These are phyloP conservation scores for Paraescarpia echinospica DNA, from an alignment of 1,140 invertebrate genomes.

Conservation along the genomic window DNA sequence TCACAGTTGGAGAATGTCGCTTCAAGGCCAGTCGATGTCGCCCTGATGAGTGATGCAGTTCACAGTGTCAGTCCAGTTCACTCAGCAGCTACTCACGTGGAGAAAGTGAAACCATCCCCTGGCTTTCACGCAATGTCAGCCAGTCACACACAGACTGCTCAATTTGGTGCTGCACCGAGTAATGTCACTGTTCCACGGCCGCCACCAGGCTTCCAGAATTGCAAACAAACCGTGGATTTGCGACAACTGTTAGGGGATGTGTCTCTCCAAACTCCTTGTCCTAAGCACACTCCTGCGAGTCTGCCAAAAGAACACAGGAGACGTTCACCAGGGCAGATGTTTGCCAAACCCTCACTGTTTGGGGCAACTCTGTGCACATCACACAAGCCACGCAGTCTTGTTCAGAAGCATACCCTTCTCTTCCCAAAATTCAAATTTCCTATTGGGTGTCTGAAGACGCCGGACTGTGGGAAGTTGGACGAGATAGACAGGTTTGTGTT, in stretches of 20 bases:
- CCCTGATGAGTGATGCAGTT: background rate
- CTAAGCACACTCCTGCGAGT: background rate
- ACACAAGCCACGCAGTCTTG: background rate
- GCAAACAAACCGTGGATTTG: background rate
- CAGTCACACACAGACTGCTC: background rate
- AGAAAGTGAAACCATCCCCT: background rate
- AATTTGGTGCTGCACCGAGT: background rate
- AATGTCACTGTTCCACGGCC: background rate
- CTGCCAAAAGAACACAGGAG: background rate
- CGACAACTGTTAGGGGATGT: background rate
- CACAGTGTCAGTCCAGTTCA: background rate
- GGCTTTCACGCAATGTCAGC: background rate
- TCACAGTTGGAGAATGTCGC: background rate
- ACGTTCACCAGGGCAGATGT: background rate
- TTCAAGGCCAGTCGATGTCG: background rate
- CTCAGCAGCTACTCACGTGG: background rate
- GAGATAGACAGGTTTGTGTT: conserved; percentile 61
- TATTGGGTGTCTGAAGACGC: background rate
- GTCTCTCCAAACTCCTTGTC: background rate
- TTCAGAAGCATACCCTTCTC: background rate
- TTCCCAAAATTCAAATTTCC: background rate
- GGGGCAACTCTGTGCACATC: background rate
- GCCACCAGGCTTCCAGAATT: background rate
- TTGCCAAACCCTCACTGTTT: conserved; percentile 6
- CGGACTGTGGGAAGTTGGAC: background rate